These are phyloP conservation scores for Neomorphus geoffroyi DNA, from an alignment of 2,797 vertebrate genomes.

Conservation along the genomic window DNA sequence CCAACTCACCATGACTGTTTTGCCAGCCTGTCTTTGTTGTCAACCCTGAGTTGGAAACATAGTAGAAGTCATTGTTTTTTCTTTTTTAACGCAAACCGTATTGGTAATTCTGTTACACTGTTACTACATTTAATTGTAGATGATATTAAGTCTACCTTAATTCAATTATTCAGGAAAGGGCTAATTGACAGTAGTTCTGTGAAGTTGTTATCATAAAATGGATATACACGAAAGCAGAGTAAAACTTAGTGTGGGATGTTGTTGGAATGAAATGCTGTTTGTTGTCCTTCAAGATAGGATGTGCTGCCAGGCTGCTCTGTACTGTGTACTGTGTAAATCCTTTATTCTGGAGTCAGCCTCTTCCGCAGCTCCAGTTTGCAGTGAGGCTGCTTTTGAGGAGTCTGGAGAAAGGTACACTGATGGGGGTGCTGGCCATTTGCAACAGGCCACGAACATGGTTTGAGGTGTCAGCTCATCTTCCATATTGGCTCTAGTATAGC, in stretches of 20 bases:
- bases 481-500: rapidly evolving
- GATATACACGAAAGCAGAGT: background rate
- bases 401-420: background rate
- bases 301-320: background rate
- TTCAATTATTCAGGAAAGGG: background rate
- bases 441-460: background rate
- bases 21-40: background rate
- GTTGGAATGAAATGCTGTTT: background rate
- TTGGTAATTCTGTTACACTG: background rate
- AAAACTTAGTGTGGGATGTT: background rate
- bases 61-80: background rate
- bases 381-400: background rate
- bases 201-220: background rate
- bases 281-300: background rate
- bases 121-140: background rate
- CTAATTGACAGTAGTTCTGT: background rate
- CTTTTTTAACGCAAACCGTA: background rate
- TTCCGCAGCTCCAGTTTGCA: background rate
- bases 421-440: background rate
- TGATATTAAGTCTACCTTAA: background rate
- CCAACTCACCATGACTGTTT: background rate
- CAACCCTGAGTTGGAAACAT: background rate
- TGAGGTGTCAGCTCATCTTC: background rate
- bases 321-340: background rate
- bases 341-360: background rate